Base-by-base conservation (phyloP, 2,888 invertebrate genomes). In the Cinara cedri region DNA sequence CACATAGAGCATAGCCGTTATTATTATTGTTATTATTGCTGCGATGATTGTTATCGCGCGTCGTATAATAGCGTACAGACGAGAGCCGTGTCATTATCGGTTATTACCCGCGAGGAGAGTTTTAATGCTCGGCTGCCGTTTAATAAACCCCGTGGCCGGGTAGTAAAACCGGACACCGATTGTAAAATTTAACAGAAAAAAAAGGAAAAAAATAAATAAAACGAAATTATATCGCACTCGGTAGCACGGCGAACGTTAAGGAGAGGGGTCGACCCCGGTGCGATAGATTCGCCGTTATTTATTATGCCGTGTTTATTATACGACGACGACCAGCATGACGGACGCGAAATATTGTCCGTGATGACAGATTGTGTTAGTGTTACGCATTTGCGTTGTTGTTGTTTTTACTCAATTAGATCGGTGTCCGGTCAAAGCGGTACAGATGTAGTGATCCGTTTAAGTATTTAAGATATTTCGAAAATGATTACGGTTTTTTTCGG, bases 81-180 rank as follows among this genome's bases (percentile, higher is more conserved):
- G 19, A n/a, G 26, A 49, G 72, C 16, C 51, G 34, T 6, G 42
- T 75, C 75, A 75, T 75, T 75, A 75, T 65, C 75, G 65, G 75
- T 75, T 75, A 75, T 75, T 66, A 65, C 75, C 54, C 24, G 19
- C 65, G 19, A 65, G 75, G 6, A 6, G 65, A 75, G 75, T 65
- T 75, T 75, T 75, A 75, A 75, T 44, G 75, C 21, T 34, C 34
- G 34, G 75, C 54, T 46, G 75, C 55, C 75, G 75, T 75, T 75
- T 75, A 75, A 75, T 75, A 63, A 75, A 75, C 75, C 34, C n/a
- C n/a, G n/a, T n/a, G n/a, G n/a, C n/a, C 75, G 63, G 75, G 75
- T 44, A 75, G 75, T 75, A 75, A 75, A 75, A 75, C 75, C 44
- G 72, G 75, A 65, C n/a, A n/a, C 75, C 55, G 65, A 55, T 65